Evolutionary conservation across 2,797 vertebrate species (phyloP).

Genomic region (Hydrophis major): DNA sequence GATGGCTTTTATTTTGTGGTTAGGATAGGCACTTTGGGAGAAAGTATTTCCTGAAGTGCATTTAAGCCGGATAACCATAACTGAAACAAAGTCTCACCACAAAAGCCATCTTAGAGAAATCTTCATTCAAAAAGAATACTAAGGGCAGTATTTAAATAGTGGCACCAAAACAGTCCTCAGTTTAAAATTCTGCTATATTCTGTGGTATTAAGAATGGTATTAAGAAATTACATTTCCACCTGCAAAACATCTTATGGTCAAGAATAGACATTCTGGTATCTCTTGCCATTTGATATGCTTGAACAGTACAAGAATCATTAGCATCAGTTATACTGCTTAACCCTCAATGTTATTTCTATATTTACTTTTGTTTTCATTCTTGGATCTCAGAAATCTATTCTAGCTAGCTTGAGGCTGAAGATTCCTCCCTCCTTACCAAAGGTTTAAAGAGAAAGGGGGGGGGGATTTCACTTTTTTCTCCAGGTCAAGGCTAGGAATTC

Average conservation of each 20-base stretch:
- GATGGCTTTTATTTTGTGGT: background rate
- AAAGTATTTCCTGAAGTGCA: background rate
- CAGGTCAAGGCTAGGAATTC: background rate
- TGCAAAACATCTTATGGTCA: background rate
- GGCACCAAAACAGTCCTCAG: background rate
- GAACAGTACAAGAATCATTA: background rate
- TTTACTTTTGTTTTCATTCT: background rate
- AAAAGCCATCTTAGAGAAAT: background rate
- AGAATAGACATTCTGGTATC: background rate
- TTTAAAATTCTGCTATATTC: background rate
- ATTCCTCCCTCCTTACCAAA: slow-evolving; percentile 11
- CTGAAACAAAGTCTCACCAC: background rate
- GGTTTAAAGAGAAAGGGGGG: background rate
- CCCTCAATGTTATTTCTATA: background rate
- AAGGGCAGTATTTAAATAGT: background rate
- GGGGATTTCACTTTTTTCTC: slow-evolving; percentile 16
- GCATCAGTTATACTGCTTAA: background rate
- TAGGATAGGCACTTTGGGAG: background rate
- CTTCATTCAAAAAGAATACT: background rate
- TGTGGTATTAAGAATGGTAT: background rate
- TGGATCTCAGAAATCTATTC: background rate
- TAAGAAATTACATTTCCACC: background rate
- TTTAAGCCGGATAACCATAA: background rate
- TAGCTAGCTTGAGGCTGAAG: background rate
- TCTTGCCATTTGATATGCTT: background rate